Percentiles rank a stretch among this genome's conserved stretches.
Evolutionary conservation across 2,888 invertebrate genomes (phyloP).

Genomic region (Opisthograptis luteolata): DNA sequence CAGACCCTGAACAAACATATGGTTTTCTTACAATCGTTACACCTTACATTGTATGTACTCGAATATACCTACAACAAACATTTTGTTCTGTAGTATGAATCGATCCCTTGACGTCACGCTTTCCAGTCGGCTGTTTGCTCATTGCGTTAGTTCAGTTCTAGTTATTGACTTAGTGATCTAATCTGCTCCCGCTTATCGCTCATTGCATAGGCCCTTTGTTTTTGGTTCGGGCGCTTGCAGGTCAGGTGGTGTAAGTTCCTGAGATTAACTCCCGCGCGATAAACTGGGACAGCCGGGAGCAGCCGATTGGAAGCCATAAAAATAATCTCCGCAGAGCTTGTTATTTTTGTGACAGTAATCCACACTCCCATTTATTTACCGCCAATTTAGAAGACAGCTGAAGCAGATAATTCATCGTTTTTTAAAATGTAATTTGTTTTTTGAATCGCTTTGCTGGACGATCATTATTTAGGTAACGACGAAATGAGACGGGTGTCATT

Average conservation of each 20-base stretch:
- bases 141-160: no score
- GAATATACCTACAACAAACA: no score
- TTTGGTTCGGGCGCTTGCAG: conserved; percentile 29
- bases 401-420: not conserved
- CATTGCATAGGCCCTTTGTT: conserved; percentile 6
- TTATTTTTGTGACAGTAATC: conserved; percentile 27
- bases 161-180: no score
- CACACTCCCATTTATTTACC: conserved; percentile 38
- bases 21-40: no score
- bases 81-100: no score
- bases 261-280: conserved; percentile 46
- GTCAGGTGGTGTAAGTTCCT: conserved; percentile 29
- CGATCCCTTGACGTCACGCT: no score
- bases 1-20: no score
- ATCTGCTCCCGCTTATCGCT: not conserved
- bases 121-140: no score
- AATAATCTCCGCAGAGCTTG: conserved; percentile 41
- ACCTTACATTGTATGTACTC: no score
- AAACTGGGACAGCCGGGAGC: conserved; percentile 41
- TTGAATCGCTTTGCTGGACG: conserved; percentile 30
- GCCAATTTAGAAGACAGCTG: not conserved
- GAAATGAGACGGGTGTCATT: conserved; percentile 4
- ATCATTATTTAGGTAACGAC: conserved; percentile 6
- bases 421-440: conserved; percentile 35
- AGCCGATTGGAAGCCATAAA: conserved; percentile 51